phyloP scores from a whole-genome alignment of 2,797 vertebrate species.

The Microctenopoma lineatum region DNA sequence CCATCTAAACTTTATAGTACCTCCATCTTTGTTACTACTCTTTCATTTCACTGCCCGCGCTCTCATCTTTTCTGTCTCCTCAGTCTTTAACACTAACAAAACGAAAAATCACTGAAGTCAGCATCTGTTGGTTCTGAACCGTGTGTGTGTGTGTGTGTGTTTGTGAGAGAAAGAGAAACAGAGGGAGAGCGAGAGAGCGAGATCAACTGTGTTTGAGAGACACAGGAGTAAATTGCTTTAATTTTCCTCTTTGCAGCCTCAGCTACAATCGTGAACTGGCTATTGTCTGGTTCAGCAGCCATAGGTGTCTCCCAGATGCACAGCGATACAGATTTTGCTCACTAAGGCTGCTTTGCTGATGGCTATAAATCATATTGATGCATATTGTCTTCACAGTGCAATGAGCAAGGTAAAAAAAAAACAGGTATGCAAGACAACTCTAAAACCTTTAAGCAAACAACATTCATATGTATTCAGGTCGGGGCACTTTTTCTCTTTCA shows the following conservation, averaged over 20 bases:
- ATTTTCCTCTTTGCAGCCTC: conserved; percentile 32
- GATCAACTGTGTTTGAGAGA: conserved; percentile 7
- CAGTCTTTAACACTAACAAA: background rate
- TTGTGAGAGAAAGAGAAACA: background rate
- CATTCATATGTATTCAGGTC: conserved; percentile 1
- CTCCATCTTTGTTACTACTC: background rate
- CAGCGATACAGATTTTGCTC: background rate
- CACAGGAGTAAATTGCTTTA: conserved; percentile 30
- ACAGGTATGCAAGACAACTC: background rate
- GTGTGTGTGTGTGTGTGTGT: background rate
- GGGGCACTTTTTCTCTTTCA: background rate
- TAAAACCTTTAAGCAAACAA: conserved; percentile 10
- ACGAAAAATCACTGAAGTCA: conserved; percentile 6
- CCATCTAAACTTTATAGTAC: background rate
- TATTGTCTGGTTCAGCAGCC: conserved; percentile 20
- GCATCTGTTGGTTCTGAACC: conserved; percentile 10
- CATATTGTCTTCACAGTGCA: background rate
- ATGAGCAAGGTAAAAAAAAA: background rate
- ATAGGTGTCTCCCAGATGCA: background rate
- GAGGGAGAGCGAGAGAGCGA: background rate
- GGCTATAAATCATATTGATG: conserved; percentile 33
- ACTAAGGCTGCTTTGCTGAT: background rate
- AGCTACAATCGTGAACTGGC: conserved; percentile 6
- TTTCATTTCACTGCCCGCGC: background rate
- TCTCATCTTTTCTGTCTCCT: background rate